Evolutionary conservation across 2,113 vertebrate genomes (phyloP), one percentile per base, ranked within the genome.

Genomic region (Orthonyx spaldingii): DNA sequence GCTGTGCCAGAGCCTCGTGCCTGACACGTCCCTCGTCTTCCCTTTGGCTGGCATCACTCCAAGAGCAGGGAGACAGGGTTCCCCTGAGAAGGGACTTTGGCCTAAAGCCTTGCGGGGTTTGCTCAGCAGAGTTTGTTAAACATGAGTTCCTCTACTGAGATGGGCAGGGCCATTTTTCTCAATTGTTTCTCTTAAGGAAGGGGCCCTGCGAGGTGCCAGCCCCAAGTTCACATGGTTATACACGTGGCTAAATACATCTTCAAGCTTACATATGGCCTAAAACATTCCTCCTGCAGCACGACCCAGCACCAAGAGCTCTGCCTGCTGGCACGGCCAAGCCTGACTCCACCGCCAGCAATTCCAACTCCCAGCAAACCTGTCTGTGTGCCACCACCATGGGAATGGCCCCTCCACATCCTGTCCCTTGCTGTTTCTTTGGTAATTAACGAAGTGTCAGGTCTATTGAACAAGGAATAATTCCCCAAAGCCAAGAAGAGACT

Each of bases 291-390:
- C 70, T 46, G 17, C 80, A 23, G 13, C 22, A 6, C 3, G 7
- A 30, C 19, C n/a, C 71, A 49, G 3, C 24, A 7, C 2, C 55
- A 18, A 1, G 11, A 7, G 27, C 37, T 71, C 41, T 61, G 60
- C 55, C 63, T 39, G 23, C 26, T 18, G 1, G 52, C 37, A 6
- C 4, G 1, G 44, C n/a, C 46, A 5, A 52, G 55, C 66, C 30
- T 3, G 3, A 28, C 16, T 41, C 9, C 49, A 16, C 4, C 0
- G 2, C 49, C 81, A 42, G 56, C 12, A 0, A 33, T 4, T 20
- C 23, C 1, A 2, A 16, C 68, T 88, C 55, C 55, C 32, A 47
- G 83, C 42, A 55, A 27, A n/a, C 28, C 59, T 3, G 9, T 5
- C 26, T 10, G n/a, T 4, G 27, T 6, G 12, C 44, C 35, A 47